These are phyloP conservation scores for Riparia riparia DNA, from an alignment of 2,113 vertebrate genomes.

Conservation along the genomic window DNA sequence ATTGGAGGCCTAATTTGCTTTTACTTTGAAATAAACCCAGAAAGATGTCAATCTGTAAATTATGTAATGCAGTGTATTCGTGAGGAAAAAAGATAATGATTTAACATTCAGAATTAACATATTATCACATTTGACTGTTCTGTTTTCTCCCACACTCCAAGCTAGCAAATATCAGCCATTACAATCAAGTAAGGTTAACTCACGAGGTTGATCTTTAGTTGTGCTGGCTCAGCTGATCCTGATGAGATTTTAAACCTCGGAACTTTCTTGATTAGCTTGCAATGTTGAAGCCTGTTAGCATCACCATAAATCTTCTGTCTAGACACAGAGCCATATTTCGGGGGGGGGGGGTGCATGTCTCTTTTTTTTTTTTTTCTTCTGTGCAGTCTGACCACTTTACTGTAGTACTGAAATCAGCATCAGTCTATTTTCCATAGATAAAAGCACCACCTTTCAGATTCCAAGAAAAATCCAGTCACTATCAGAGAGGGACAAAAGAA, in stretches of 20 bases:
- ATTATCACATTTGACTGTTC: background rate
- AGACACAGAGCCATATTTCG: background rate
- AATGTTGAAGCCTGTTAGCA: background rate
- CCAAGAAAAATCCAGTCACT: background rate
- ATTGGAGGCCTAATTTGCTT: background rate
- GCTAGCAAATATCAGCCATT: conserved; percentile 49
- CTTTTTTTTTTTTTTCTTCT: background rate
- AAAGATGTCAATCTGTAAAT: conserved; percentile 42
- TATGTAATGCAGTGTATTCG: background rate
- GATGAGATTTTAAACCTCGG: conserved; percentile 39
- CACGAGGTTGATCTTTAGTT: conserved; percentile 29
- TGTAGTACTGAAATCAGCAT: background rate
- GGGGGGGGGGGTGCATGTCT: rapidly evolving
- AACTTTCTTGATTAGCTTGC: conserved; percentile 55
- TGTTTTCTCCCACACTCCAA: background rate
- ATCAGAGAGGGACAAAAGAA: background rate
- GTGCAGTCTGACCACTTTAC: background rate
- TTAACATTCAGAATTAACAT: conserved; percentile 10
- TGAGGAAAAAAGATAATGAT: background rate
- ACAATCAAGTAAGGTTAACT: conserved; percentile 48
- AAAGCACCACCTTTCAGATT: background rate
- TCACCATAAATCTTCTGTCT: background rate
- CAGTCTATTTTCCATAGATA: background rate
- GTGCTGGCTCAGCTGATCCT: conserved; percentile 63
- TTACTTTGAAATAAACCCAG: background rate